Conservation (phyloP, 2,888 invertebrate species). For the Drosophila cyrtoloma region DNA sequence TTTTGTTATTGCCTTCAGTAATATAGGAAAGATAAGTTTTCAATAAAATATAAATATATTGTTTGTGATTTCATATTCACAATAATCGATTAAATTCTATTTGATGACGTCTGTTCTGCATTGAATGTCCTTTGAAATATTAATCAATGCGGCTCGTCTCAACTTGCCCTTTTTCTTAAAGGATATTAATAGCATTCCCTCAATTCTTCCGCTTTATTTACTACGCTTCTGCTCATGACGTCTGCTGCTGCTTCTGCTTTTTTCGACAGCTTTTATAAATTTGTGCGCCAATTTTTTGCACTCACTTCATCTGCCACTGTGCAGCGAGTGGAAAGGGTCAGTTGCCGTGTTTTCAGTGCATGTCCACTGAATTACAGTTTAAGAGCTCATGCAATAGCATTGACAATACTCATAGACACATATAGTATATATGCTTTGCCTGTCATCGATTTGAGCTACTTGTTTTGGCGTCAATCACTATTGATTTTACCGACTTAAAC, state of each 20-base stretch:
- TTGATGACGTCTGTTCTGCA: not conserved
- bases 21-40: no score
- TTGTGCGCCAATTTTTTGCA: constrained; percentile 56
- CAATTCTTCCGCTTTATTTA: not conserved
- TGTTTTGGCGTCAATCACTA: constrained; percentile 51
- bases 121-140: not conserved
- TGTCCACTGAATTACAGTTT: constrained; percentile 42
- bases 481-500: constrained; percentile 64
- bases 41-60: not conserved
- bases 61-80: not conserved
- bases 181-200: constrained; percentile 20
- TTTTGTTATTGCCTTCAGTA: not conserved
- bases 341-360: constrained; percentile 32
- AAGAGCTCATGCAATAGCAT: constrained; percentile 13
- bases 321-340: constrained; percentile 18
- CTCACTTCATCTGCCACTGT: constrained; percentile 21
- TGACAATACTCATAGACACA: constrained; percentile 5
- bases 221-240: constrained; percentile 38
- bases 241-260: constrained; percentile 36
- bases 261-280: constrained; percentile 52
- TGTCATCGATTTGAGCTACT: constrained; percentile 58
- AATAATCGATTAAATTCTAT: not conserved
- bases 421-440: constrained; percentile 11
- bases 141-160: not conserved
- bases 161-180: not conserved